A percentile compares a stretch with the other conserved stretches of the same genome.
Evolutionary conservation across 23 tunicate genomes (phyloP).

Genomic region (Diplosoma virens): DNA sequence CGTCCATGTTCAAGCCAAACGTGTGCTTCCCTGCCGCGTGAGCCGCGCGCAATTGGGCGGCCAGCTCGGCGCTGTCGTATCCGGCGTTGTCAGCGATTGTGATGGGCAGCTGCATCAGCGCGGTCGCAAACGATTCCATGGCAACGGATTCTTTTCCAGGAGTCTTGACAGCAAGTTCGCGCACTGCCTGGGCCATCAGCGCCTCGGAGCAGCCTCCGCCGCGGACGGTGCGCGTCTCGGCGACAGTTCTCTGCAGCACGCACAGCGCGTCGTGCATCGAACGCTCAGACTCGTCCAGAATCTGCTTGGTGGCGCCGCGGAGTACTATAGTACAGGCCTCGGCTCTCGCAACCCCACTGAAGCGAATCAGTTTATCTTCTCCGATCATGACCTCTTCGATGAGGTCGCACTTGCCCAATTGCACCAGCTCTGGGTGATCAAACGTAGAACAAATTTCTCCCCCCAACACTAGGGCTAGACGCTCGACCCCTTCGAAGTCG

Average conservation of each 20-base stretch:
- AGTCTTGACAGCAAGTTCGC: constrained; percentile 63
- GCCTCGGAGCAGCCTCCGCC: constrained; percentile 99
- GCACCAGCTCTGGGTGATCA: constrained; percentile 88
- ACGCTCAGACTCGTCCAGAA: constrained; percentile 96
- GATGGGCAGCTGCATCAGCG: constrained; percentile 94
- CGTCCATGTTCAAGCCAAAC: constrained; percentile 78
- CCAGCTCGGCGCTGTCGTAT: constrained; percentile 92
- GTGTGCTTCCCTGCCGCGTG: constrained; percentile 86
- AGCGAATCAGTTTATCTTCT: constrained; percentile 87
- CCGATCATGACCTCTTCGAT: constrained; percentile 99
- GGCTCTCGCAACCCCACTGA: constrained; percentile 93
- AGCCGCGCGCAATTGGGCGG: constrained; percentile 81
- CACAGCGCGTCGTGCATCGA: constrained; percentile 98
- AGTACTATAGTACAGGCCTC: constrained; percentile 98
- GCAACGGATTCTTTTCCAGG: constrained; percentile 97
- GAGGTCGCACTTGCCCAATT: constrained; percentile 89
- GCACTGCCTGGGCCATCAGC: constrained; percentile 90
- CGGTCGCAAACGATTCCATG: constrained; percentile 95
- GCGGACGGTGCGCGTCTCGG: constrained; percentile 86
- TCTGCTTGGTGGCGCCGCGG: constrained; percentile 98
- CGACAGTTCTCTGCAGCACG: constrained; percentile 92
- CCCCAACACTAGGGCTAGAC: constrained; percentile 98
- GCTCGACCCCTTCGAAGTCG: constrained; percentile 97
- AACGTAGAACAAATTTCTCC: constrained; percentile 99
- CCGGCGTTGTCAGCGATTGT: constrained; percentile 99